These are phyloP conservation scores for Aurelia aurita DNA, from an alignment of 30 jellyfish, hydroid and myxozoan genomes.

Conservation along the genomic window DNA sequence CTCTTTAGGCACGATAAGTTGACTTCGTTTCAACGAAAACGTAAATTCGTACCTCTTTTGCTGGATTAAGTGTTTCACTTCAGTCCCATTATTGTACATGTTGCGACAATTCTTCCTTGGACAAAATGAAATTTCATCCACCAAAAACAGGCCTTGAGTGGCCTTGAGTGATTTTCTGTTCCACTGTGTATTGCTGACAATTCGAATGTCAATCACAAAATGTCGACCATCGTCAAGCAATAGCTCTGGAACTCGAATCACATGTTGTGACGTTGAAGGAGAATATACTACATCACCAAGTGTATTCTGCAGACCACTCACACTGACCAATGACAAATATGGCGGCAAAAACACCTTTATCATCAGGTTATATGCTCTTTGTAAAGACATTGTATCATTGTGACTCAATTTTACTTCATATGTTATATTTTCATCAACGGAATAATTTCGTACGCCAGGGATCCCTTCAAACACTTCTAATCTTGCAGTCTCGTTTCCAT, in stretches of 20 bases:
- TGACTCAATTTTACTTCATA: slow-evolving; percentile 4
- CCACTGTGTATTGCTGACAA: slow-evolving; percentile 4
- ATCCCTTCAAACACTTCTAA: not conserved
- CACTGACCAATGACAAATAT: slow-evolving; percentile 13
- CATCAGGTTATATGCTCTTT: slow-evolving; percentile 44
- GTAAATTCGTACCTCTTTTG: not conserved
- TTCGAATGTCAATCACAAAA: slow-evolving; percentile 2
- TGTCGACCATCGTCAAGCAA: slow-evolving; percentile 5
- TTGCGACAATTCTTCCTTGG: slow-evolving; percentile 3
- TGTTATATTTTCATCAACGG: slow-evolving; percentile 44
- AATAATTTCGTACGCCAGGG: not conserved
- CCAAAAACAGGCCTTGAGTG: slow-evolving; percentile 9
- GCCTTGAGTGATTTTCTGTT: not conserved
- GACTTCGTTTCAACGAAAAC: not conserved
- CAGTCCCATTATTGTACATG: not conserved
- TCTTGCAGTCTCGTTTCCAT: slow-evolving; percentile 33
- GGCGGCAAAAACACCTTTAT: slow-evolving; percentile 34
- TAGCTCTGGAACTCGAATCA: slow-evolving; percentile 18
- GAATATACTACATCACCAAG: slow-evolving; percentile 11
- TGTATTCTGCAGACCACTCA: slow-evolving; percentile 17
- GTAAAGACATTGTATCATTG: not conserved
- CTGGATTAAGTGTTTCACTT: slow-evolving; percentile 1
- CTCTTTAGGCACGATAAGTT: too few species aligned
- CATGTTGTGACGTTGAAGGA: slow-evolving; percentile 34
- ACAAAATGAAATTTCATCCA: slow-evolving; percentile 54